These are phyloP conservation scores for Andricus curvator DNA, from an alignment of 2,888 invertebrate species.

Conservation along the genomic window DNA sequence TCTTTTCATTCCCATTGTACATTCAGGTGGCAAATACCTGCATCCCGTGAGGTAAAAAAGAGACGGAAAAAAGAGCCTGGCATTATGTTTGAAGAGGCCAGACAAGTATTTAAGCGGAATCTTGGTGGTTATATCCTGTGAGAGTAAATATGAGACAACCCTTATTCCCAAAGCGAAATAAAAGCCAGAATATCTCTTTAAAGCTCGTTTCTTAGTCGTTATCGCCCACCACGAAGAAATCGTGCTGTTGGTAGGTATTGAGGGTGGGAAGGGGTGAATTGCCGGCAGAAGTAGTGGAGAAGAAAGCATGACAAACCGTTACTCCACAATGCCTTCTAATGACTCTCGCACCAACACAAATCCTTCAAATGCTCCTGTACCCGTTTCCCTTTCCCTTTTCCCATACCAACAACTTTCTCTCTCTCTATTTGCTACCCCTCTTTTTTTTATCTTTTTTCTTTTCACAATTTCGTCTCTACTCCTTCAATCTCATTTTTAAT, in stretches of 20 bases:
- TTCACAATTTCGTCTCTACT: not conserved
- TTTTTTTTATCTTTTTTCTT: not conserved
- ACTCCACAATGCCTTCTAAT: slow-evolving; percentile 75
- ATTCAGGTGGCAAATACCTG: slow-evolving; percentile 4
- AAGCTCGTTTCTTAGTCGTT: slow-evolving; percentile 5
- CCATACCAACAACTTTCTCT: slow-evolving; percentile 7
- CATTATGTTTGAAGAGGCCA: not conserved
- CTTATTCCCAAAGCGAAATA: not conserved
- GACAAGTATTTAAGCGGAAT: not conserved
- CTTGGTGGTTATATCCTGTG: not conserved
- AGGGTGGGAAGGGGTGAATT: not conserved
- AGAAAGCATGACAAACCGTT: slow-evolving; percentile 67
- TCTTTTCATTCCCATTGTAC: not conserved
- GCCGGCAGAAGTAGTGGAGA: slow-evolving; percentile 37
- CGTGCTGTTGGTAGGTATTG: slow-evolving; percentile 55
- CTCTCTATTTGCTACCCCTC: not conserved
- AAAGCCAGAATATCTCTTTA: slow-evolving; percentile 3
- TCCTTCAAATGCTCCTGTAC: slow-evolving; percentile 6
- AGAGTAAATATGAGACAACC: not conserved
- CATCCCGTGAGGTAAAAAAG: not conserved
- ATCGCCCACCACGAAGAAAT: slow-evolving; percentile 49
- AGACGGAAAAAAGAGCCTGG: not conserved
- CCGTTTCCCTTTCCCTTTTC: slow-evolving; percentile 10
- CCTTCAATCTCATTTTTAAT: not conserved
- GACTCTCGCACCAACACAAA: slow-evolving; percentile 61